Conservation (phyloP, 2,113 vertebrate species). For the Orientallactaga bullata region DNA sequence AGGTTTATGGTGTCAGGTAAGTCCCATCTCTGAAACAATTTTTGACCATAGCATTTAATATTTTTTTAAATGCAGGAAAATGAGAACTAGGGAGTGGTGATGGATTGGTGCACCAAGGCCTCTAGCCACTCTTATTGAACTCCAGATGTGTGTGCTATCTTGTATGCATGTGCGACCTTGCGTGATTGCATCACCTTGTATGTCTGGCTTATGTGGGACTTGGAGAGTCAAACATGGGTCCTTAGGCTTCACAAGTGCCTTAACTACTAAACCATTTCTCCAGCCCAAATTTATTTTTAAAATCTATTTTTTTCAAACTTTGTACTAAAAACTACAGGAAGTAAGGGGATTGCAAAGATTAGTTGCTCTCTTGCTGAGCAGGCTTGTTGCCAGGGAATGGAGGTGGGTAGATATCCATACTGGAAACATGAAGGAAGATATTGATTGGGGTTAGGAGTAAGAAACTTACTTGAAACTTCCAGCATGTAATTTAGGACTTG, state of each 20-base stretch:
- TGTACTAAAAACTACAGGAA: neutral
- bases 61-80: too few relatives aligned
- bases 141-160: too few relatives aligned
- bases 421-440: neutral
- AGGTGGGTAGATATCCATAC: neutral
- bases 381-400: neutral
- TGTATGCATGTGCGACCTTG: too few relatives aligned
- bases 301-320: neutral
- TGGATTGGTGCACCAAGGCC: too few relatives aligned
- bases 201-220: too few relatives aligned
- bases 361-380: neutral
- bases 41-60: slow-evolving; percentile 16
- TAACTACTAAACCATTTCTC: too few relatives aligned
- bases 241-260: too few relatives aligned
- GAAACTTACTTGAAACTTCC: neutral
- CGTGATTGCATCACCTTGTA: too few relatives aligned
- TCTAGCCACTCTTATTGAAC: too few relatives aligned
- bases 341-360: neutral
- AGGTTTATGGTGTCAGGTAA: neutral
- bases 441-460: neutral
- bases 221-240: too few relatives aligned
- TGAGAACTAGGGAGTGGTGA: too few relatives aligned
- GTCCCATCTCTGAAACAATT: neutral
- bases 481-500: neutral
- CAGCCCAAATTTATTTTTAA: neutral